These are phyloP conservation scores for Myotis vivesi DNA, from an alignment of 2,797 vertebrate genomes.

Conservation along the genomic window DNA sequence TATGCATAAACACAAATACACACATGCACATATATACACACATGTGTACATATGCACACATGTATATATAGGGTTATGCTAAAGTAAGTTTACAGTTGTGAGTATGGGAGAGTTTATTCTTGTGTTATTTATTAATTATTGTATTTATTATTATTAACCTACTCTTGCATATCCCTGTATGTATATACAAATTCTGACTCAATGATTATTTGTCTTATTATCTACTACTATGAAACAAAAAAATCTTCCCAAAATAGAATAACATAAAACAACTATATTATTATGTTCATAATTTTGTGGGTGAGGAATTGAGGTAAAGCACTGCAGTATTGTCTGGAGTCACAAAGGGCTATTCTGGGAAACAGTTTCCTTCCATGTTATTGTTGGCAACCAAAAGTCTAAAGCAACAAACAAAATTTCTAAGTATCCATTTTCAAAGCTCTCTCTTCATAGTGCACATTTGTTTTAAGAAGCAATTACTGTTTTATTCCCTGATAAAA, in stretches of 20 bases:
- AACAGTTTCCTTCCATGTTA: neutral
- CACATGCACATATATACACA: neutral
- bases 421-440: neutral
- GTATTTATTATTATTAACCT: neutral
- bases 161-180: neutral
- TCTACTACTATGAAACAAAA: neutral
- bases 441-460: neutral
- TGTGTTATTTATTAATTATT: neutral
- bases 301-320: neutral
- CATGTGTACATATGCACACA: neutral
- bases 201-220: neutral
- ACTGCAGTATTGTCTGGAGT: neutral
- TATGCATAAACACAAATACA: neutral
- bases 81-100: neutral
- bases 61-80: neutral
- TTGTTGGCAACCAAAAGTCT: neutral
- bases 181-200: neutral
- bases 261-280: neutral
- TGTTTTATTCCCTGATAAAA: neutral
- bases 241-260: neutral
- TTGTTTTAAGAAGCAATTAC: conserved; percentile 2
- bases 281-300: neutral
- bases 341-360: neutral
- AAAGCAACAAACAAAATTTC: neutral
- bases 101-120: neutral